Percentiles rank a stretch among this genome's conserved stretches.
Conservation (phyloP, 2,888 invertebrate species). For the Cryptocheilus praepositus region DNA sequence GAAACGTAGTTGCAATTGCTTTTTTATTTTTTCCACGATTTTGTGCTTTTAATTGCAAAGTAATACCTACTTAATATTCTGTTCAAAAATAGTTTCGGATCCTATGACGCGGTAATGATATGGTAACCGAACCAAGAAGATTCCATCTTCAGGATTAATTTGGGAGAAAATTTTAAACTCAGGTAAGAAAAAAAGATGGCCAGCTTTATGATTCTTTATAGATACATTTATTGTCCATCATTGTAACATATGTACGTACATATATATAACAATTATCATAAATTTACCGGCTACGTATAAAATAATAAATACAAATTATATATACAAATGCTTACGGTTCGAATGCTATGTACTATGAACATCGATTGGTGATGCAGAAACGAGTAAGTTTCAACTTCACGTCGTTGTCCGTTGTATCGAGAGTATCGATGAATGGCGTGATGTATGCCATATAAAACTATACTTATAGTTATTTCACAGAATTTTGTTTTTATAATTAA, state of each 20-base stretch:
- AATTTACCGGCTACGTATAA: conserved; percentile 35
- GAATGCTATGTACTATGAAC: conserved; percentile 8
- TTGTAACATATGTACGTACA: conserved; percentile 38
- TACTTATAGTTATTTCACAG: neutral
- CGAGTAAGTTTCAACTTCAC: neutral
- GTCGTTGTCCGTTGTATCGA: neutral
- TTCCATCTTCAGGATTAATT: too few species aligned
- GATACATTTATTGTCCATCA: conserved; percentile 45
- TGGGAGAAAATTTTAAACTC: too few species aligned
- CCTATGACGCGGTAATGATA: too few species aligned
- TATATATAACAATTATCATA: conserved; percentile 40
- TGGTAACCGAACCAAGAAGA: too few species aligned
- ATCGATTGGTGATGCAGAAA: conserved; percentile 8
- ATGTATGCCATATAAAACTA: neutral
- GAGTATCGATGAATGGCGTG: neutral
- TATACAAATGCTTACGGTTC: conserved; percentile 33
- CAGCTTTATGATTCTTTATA: too few species aligned
- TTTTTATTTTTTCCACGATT: too few species aligned
- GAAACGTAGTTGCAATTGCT: too few species aligned
- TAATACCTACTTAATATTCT: too few species aligned
- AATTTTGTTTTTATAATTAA: neutral
- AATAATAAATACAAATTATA: conserved; percentile 56
- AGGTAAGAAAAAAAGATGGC: too few species aligned
- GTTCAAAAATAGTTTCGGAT: too few species aligned
- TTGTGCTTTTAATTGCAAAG: too few species aligned